A percentile compares a stretch with the other conserved stretches of the same genome.
phyloP scores from a whole-genome alignment of 1,140 invertebrate genomes.

The Pentalonia nigronervosa region DNA sequence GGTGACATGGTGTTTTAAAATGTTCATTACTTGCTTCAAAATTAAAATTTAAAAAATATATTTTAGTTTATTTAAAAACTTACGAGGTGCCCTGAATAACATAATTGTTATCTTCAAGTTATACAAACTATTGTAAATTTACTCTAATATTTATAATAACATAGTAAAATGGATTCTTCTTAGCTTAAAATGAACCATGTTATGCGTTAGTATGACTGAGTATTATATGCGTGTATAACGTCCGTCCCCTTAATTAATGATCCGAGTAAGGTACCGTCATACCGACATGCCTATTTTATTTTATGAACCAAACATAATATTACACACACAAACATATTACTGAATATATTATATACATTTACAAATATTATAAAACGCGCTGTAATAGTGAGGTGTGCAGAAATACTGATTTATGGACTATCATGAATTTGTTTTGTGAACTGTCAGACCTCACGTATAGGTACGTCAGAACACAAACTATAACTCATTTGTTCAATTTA shows the following conservation, averaged over 20 bases:
- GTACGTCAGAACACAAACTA: not conserved
- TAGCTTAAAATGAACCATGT: not conserved
- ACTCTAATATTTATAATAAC: not conserved
- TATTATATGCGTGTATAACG: not conserved
- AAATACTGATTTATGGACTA: constrained; percentile 25
- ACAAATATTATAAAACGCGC: not conserved
- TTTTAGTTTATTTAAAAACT: not conserved
- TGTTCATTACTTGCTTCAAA: not conserved
- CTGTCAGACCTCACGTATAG: not conserved
- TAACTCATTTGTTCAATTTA: constrained; percentile 12
- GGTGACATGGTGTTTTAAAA: not conserved
- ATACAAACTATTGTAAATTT: not conserved
- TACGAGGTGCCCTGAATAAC: not conserved
- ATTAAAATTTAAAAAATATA: not conserved
- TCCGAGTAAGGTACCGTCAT: not conserved
- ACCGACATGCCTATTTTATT: not conserved
- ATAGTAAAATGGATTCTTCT: not conserved
- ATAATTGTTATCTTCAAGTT: not conserved
- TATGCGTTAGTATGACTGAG: not conserved
- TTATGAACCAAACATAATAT: not conserved
- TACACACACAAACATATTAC: too few relatives aligned
- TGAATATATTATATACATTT: not conserved
- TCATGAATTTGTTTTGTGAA: not conserved
- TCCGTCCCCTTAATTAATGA: not conserved
- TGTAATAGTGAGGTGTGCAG: not conserved